Percentiles rank a stretch among this genome's conserved stretches.
phyloP scores from a whole-genome alignment of 2,113 vertebrate genomes.

The Platysteira castanea region DNA sequence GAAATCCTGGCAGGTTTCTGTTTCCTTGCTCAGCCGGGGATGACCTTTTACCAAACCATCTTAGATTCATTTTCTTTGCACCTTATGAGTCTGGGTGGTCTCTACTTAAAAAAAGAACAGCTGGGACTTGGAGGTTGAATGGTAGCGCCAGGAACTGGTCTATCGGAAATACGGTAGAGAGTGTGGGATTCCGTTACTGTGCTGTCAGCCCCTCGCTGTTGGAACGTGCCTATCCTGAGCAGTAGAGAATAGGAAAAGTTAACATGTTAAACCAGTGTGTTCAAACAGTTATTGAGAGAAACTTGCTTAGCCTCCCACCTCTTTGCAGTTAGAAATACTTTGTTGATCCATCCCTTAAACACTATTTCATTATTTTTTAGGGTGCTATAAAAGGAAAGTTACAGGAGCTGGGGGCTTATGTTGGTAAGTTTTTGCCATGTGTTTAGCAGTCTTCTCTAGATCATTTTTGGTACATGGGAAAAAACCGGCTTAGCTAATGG shows the following conservation, averaged over 20 bases:
- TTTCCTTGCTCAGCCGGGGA: not conserved
- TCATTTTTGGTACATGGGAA: not conserved
- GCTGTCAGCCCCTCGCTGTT: not conserved
- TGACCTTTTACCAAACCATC: not conserved
- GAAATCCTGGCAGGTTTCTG: not conserved
- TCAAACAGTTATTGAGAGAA: not conserved
- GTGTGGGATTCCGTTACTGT: not conserved
- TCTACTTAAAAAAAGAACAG: not conserved
- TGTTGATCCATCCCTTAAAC: not conserved
- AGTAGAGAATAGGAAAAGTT: not conserved
- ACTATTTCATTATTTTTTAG: slow-evolving; percentile 68
- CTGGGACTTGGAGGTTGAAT: not conserved
- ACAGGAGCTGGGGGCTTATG: slow-evolving; percentile 94
- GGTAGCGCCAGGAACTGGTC: not conserved
- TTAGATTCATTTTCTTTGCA: not conserved
- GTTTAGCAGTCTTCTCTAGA: not conserved
- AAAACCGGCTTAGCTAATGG: not conserved
- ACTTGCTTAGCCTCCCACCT: not conserved
- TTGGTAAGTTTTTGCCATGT: slow-evolving; percentile 81
- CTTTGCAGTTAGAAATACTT: not conserved
- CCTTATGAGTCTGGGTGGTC: not conserved
- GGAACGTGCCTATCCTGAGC: rapidly evolving
- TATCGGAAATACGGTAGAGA: rapidly evolving
- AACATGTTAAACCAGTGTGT: rapidly evolving
- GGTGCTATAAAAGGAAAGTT: slow-evolving; percentile 96